Evolutionary conservation across 2,888 invertebrate genomes (phyloP), one percentile per base, ranked within the genome.

Genomic region (Acronicta leporina): DNA sequence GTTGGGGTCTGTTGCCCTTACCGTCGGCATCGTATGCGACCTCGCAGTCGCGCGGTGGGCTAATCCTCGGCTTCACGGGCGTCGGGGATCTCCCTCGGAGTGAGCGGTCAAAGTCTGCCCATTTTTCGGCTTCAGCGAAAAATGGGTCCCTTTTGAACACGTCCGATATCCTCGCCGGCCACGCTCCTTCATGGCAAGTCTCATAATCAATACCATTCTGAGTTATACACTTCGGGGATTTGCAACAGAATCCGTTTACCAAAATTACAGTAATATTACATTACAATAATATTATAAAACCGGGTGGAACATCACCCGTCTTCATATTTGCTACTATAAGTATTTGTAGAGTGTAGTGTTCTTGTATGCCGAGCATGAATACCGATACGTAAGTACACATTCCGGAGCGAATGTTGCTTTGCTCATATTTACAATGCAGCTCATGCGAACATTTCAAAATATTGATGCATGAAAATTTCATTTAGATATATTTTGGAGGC

Each of bases 1-100:
- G 84, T 84, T 74, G 82, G 84, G 86, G 87, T 89, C 92, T 92
- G 90, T 84, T 87, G 90, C 92, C 93, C 95, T 95, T 96, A 95
- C 97, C 97, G 87, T 96, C 96, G 91, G 96, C 95, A 94, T 97
- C 97, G 92, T 95, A 97, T 81, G 96, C 96, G 85, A 96, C 95
- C 92, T 96, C 96, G 84, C 95, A 95, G 86, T 96, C 95, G 75
- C 96, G 95, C 77, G 96, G 96, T 81, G 92, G 95, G 92, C 95
- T 96, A 86, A 95, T 95, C 89, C 96, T 96, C 83, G 95, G 95
- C 95, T 96, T 97, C 88, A 96, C 96, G 55, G 96, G 96, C 83
- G 96, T 96, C 80, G 96, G 96, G 71, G 96, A 96, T 84, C 88
- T 91, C 82, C 94, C 94, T 82, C 95, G 93, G 84, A 95, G 94